Evolutionary conservation across 2,797 vertebrate species (phyloP).

Genomic region (Sarcophilus harrisii): DNA sequence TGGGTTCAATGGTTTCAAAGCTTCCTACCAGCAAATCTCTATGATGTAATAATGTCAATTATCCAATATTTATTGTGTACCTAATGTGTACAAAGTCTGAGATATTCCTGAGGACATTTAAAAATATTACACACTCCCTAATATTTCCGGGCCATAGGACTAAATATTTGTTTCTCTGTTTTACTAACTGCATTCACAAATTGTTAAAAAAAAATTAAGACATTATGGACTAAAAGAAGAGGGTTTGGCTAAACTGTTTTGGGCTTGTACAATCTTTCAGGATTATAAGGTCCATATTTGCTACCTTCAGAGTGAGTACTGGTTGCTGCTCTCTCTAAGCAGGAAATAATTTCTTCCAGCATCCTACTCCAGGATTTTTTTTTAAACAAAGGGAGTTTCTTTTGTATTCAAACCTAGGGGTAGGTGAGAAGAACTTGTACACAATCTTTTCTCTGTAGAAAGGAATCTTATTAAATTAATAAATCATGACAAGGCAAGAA

Average conservation of each 20-base stretch:
- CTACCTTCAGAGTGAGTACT: neutral
- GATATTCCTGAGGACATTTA: neutral
- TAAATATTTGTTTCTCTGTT: neutral
- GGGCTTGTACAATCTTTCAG: no score
- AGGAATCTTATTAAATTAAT: neutral
- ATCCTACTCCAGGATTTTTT: neutral
- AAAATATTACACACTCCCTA: neutral
- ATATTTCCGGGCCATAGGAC: neutral
- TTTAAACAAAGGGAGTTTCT: neutral
- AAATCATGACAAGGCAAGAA: neutral
- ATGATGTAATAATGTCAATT: neutral
- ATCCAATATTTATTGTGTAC: neutral
- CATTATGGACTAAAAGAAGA: neutral
- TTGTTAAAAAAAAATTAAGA: neutral
- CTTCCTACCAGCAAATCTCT: neutral
- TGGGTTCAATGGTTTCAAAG: fast-evolving
- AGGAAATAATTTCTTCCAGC: neutral
- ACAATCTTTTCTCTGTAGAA: neutral
- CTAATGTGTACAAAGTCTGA: neutral
- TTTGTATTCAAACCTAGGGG: neutral
- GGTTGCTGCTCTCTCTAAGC: neutral
- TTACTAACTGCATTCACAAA: fast-evolving
- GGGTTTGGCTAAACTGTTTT: neutral
- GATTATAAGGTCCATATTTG: fast-evolving
- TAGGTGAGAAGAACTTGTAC: neutral